These are phyloP conservation scores for Drosophila kurseongensis DNA, from an alignment of 1,140 invertebrate genomes.

Conservation along the genomic window DNA sequence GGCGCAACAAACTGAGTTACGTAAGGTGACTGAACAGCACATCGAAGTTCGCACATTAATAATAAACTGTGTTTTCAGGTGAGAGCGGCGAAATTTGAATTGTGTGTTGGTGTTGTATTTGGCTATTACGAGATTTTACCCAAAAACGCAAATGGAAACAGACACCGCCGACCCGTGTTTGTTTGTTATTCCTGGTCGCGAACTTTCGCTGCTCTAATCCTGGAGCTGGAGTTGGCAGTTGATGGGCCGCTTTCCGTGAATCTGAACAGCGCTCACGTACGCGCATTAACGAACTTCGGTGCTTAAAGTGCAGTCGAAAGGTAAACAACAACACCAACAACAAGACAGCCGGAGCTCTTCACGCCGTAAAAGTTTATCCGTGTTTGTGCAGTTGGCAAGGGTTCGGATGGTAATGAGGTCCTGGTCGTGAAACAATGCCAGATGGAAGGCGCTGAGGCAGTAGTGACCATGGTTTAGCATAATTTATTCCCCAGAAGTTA, in stretches of 20 bases:
- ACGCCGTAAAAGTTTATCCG: conserved; percentile 61
- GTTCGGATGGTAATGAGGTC: conserved; percentile 40
- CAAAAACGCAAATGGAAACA: conserved; percentile 50
- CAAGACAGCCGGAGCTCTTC: conserved; percentile 1
- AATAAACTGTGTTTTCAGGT: conserved; percentile 52
- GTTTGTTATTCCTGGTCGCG: conserved; percentile 23
- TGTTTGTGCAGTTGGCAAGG: conserved; percentile 59
- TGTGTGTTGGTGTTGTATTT: conserved; percentile 46
- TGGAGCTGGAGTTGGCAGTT: conserved; percentile 8
- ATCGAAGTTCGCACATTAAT: conserved; percentile 71
- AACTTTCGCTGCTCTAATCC: conserved; percentile 28
- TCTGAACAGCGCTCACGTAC: conserved; percentile 73
- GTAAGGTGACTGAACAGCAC: conserved; percentile 53
- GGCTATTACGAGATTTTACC: conserved; percentile 46
- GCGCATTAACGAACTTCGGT: conserved; percentile 78
- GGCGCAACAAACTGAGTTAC: conserved; percentile 50
- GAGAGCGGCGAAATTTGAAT: conserved; percentile 18
- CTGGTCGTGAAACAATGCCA: neutral
- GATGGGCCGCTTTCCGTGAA: conserved; percentile 35
- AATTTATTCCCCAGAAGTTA: conserved; percentile 30
- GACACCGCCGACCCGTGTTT: conserved; percentile 17
- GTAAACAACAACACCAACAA: conserved; percentile 46
- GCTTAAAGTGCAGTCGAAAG: conserved; percentile 75
- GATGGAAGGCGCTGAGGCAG: neutral
- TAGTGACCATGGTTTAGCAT: conserved; percentile 39